phyloP scores from a whole-genome alignment of 2,797 vertebrate species.

The Taenioides sp. region DNA sequence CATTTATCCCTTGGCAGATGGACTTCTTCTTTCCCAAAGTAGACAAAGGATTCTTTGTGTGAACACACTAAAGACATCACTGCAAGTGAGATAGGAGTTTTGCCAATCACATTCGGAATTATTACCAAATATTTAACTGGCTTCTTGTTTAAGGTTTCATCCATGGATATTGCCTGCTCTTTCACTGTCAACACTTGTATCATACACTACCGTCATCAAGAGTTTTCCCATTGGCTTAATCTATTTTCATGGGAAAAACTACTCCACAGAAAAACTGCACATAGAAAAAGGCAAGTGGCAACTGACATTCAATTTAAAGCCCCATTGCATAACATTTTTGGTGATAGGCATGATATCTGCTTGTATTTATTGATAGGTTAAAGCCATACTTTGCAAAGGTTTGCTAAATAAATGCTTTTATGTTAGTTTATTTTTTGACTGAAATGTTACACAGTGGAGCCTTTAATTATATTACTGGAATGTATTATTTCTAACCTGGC shows the following conservation, averaged over 20 bases:
- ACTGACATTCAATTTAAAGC: neutral
- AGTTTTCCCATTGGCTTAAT: slow-evolving; percentile 93
- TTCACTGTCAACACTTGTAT: slow-evolving; percentile 92
- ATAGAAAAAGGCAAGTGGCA: slow-evolving; percentile 71
- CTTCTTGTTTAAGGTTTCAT: slow-evolving; percentile 82
- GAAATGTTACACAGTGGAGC: neutral
- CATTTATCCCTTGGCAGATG: slow-evolving; percentile 75
- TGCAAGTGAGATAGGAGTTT: slow-evolving; percentile 78
- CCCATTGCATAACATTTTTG: neutral
- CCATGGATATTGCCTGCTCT: slow-evolving; percentile 86
- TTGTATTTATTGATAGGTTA: neutral
- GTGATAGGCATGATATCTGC: neutral
- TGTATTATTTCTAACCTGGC: neutral
- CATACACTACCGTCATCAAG: slow-evolving; percentile 96
- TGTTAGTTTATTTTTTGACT: neutral
- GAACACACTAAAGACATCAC: slow-evolving; percentile 84
- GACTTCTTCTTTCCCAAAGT: slow-evolving; percentile 94
- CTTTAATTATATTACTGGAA: neutral
- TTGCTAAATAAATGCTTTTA: neutral
- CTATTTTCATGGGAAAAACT: slow-evolving; percentile 85
- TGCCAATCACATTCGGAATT: neutral
- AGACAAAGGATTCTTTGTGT: slow-evolving; percentile 95
- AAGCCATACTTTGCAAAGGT: neutral
- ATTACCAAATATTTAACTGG: neutral
- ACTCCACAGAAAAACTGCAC: slow-evolving; percentile 66